Evolutionary conservation across 2,113 vertebrate species (phyloP).

Genomic region (Isichthys henryi): DNA sequence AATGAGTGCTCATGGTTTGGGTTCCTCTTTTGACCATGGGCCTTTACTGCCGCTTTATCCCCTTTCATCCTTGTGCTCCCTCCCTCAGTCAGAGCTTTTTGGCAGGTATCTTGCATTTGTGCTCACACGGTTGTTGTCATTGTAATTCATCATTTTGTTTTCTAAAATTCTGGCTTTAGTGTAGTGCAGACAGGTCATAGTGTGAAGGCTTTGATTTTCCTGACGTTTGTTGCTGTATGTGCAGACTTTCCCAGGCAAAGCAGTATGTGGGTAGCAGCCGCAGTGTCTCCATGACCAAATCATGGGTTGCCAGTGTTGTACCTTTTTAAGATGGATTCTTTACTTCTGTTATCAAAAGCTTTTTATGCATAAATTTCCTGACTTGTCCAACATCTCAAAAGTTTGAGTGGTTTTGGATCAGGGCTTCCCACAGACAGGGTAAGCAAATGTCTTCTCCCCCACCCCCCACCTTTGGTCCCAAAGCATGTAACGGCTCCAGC

Average conservation of each 20-base stretch:
- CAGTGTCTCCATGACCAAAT: not conserved
- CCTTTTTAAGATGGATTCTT: not conserved
- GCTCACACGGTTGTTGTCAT: not conserved
- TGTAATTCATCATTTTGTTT: not conserved
- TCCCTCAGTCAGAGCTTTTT: not conserved
- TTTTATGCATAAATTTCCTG: not conserved
- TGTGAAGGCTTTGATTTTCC: not conserved
- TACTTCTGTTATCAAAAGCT: not conserved
- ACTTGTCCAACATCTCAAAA: not conserved
- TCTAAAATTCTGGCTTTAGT: not conserved
- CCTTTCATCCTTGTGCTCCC: not conserved
- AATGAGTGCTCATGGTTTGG: not conserved
- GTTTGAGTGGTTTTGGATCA: not conserved
- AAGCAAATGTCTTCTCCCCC: not conserved
- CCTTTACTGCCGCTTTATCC: not conserved
- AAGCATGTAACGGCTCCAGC: not conserved
- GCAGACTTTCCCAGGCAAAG: not conserved
- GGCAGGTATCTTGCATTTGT: not conserved
- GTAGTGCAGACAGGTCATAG: not conserved
- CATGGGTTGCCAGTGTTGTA: not conserved
- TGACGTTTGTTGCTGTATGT: not conserved
- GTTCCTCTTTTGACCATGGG: not conserved
- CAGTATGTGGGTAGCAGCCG: not conserved
- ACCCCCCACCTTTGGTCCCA: not conserved
- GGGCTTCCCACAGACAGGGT: not conserved